phyloP scores from a whole-genome alignment of 2,888 invertebrate genomes.

The Petrolisthes cinctipes region DNA sequence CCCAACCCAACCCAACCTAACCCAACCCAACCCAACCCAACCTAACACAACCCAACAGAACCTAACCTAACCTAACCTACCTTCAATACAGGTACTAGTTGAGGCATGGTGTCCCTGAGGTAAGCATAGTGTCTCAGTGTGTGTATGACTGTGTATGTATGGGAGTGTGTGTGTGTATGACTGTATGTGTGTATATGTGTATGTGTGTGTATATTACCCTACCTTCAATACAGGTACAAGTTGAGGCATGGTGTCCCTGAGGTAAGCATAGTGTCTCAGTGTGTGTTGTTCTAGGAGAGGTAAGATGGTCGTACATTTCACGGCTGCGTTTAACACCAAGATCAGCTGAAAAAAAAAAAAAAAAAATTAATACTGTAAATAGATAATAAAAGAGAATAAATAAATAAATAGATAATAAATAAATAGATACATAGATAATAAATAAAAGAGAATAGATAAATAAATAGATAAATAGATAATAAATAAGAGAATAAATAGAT shows the following conservation, averaged over 20 bases:
- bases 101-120: too few relatives aligned
- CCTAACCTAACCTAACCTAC: too few relatives aligned
- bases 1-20: too few relatives aligned
- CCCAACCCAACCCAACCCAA: too few relatives aligned
- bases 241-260: constrained; percentile 91
- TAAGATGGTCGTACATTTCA: constrained; percentile 88
- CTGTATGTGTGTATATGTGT: background rate
- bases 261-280: constrained; percentile 90
- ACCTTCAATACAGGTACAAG: constrained; percentile 82
- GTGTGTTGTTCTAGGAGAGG: constrained; percentile 94
- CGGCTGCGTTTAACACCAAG: constrained; percentile 93
- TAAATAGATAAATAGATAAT: too few relatives aligned
- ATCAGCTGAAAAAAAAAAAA: constrained; percentile 74
- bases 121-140: constrained; percentile 73
- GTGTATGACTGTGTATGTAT: constrained; percentile 75
- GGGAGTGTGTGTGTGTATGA: background rate
- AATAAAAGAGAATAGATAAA: too few relatives aligned
- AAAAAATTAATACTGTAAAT: background rate
- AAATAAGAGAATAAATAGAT: too few relatives aligned
- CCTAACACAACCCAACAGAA: too few relatives aligned
- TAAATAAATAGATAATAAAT: too few relatives aligned
- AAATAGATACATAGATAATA: too few relatives aligned
- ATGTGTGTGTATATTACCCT: constrained; percentile 49
- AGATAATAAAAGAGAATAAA: too few relatives aligned
- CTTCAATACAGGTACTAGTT: background rate